phyloP scores from a whole-genome alignment of 1,140 invertebrate genomes.

The Alviniconcha marisindica region DNA sequence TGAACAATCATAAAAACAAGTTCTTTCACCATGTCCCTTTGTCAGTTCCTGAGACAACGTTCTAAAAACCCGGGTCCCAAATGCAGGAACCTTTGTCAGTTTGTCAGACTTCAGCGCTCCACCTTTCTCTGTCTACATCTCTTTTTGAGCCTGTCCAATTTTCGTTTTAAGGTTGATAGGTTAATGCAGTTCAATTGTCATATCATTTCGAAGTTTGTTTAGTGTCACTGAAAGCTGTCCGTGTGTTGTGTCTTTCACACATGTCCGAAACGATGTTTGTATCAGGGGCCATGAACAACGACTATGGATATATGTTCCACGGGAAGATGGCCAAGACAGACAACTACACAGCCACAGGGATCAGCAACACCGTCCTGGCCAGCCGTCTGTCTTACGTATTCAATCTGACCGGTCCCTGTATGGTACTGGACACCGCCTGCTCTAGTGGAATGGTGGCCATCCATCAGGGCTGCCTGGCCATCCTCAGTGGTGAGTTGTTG shows the following conservation, averaged over 20 bases:
- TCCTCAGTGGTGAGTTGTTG: constrained; percentile 51
- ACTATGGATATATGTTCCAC: constrained; percentile 44
- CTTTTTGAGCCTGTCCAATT: neutral
- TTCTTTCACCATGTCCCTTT: too few species aligned
- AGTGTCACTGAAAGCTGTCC: too few species aligned
- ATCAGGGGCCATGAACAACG: constrained; percentile 55
- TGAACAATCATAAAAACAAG: neutral
- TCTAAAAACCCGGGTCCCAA: too few species aligned
- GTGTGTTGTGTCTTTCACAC: neutral
- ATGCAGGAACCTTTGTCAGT: neutral
- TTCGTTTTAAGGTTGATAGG: too few species aligned
- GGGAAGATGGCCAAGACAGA: constrained; percentile 34
- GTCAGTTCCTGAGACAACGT: too few species aligned
- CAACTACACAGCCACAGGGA: constrained; percentile 54
- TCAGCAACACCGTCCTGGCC: constrained; percentile 53
- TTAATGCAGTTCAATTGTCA: too few species aligned
- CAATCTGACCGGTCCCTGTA: constrained; percentile 58
- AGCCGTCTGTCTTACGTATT: constrained; percentile 59
- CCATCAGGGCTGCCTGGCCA: constrained; percentile 49
- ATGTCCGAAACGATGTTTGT: too few species aligned
- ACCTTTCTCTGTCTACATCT: neutral
- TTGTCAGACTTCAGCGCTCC: neutral
- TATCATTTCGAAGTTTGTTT: too few species aligned
- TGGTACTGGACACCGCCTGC: constrained; percentile 64
- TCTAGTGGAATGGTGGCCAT: constrained; percentile 59